These are phyloP conservation scores for Psix sp. DNA, from an alignment of 1,140 invertebrate genomes.

Conservation along the genomic window DNA sequence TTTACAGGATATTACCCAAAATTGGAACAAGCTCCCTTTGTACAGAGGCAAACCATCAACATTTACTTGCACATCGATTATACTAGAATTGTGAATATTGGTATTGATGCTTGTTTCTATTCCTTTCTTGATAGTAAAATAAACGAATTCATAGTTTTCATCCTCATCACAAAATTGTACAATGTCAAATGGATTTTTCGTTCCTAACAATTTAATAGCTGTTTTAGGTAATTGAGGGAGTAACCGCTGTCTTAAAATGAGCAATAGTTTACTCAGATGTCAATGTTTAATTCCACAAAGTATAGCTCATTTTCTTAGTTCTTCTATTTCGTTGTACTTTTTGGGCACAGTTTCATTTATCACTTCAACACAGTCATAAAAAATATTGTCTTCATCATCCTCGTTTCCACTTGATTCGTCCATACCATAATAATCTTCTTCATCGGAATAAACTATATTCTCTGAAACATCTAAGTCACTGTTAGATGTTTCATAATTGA, in stretches of 20 bases:
- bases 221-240: background rate
- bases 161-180: background rate
- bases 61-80: constrained; percentile 7
- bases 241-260: background rate
- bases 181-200: background rate
- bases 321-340: background rate
- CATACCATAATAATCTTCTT: too few relatives aligned
- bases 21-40: background rate
- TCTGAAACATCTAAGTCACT: too few relatives aligned
- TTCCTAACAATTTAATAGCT: background rate
- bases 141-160: background rate
- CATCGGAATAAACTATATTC: too few relatives aligned
- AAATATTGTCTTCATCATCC: too few relatives aligned
- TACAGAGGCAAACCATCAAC: constrained; percentile 18
- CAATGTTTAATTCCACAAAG: background rate
- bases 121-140: background rate
- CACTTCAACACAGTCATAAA: too few relatives aligned
- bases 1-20: constrained; percentile 19
- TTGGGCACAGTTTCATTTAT: too few relatives aligned
- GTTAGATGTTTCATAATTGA: too few relatives aligned
- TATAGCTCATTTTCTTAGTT: background rate
- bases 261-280: constrained; percentile 1
- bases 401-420: too few relatives aligned
- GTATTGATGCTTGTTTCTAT: background rate
- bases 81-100: constrained; percentile 5